These are phyloP conservation scores for Pundamilia nyererei DNA, from an alignment of 2,113 vertebrate species.

Conservation along the genomic window DNA sequence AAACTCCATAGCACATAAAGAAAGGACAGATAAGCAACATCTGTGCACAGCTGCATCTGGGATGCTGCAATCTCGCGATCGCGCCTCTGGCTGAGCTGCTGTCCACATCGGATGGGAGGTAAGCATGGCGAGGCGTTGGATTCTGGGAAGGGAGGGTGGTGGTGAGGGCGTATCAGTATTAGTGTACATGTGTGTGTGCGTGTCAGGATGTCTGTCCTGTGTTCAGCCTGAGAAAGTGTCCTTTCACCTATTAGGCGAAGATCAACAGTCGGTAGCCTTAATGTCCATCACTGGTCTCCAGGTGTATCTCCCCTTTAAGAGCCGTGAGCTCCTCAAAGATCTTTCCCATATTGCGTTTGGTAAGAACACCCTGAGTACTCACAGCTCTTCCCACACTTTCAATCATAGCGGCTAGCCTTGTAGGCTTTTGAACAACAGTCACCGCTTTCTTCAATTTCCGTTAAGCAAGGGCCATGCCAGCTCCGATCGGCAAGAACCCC, in stretches of 20 bases:
- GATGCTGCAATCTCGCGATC: neutral
- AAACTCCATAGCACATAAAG: neutral
- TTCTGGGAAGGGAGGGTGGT: rapidly evolving
- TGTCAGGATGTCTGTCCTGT: neutral
- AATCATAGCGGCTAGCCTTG: neutral
- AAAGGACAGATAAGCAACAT: neutral
- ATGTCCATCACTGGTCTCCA: neutral
- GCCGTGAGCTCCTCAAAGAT: neutral
- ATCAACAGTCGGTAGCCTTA: neutral
- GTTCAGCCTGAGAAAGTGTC: neutral
- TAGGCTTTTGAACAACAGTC: neutral
- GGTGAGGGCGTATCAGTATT: neutral
- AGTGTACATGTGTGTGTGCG: neutral
- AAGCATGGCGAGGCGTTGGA: neutral
- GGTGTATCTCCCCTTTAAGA: neutral
- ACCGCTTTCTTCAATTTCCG: neutral
- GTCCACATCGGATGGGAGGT: neutral
- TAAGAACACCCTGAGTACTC: neutral
- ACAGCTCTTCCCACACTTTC: neutral
- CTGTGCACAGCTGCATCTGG: neutral
- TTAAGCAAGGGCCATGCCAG: neutral
- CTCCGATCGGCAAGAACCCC: neutral
- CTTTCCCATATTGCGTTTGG: neutral
- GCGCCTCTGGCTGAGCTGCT: neutral
- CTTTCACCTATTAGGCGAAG: neutral